A percentile compares a stretch with the other conserved stretches of the same genome.
phyloP scores from a whole-genome alignment of 2,113 vertebrate species.

The Rhadina sibilatrix region DNA sequence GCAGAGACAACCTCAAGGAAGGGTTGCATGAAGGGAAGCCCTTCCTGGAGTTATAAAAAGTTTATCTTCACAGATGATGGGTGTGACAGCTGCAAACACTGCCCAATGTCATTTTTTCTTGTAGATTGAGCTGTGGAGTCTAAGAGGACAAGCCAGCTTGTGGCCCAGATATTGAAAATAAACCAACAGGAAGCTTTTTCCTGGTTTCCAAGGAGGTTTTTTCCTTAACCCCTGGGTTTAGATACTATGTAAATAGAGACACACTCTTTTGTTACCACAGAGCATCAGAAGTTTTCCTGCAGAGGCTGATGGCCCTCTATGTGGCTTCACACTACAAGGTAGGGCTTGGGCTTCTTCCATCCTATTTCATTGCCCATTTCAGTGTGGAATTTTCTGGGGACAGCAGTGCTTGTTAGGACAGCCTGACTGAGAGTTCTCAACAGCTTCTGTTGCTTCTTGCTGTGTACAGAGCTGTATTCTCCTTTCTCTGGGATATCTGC shows the following conservation, averaged over 20 bases:
- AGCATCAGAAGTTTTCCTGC: slow-evolving; percentile 93
- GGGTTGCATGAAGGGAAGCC: neutral
- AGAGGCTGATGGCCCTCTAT: slow-evolving; percentile 95
- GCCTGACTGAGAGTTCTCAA: neutral
- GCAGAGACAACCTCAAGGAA: neutral
- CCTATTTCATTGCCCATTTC: neutral
- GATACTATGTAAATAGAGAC: slow-evolving; percentile 96
- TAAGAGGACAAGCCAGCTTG: neutral
- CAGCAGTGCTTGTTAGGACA: neutral
- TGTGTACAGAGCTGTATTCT: neutral
- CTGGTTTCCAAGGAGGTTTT: neutral
- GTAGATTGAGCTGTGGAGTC: neutral
- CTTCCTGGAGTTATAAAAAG: neutral
- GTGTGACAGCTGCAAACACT: neutral
- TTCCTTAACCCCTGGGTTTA: slow-evolving; percentile 74
- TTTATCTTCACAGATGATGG: neutral
- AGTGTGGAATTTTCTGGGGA: neutral
- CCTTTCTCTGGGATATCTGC: neutral
- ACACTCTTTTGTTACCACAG: slow-evolving; percentile 97
- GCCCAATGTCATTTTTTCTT: neutral
- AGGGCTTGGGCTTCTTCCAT: neutral
- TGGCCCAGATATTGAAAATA: neutral
- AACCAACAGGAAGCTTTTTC: neutral
- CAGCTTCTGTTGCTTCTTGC: neutral
- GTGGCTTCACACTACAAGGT: slow-evolving; percentile 99